Conservation (phyloP, 2,888 invertebrate species). For the Alviniconcha strummeri region DNA sequence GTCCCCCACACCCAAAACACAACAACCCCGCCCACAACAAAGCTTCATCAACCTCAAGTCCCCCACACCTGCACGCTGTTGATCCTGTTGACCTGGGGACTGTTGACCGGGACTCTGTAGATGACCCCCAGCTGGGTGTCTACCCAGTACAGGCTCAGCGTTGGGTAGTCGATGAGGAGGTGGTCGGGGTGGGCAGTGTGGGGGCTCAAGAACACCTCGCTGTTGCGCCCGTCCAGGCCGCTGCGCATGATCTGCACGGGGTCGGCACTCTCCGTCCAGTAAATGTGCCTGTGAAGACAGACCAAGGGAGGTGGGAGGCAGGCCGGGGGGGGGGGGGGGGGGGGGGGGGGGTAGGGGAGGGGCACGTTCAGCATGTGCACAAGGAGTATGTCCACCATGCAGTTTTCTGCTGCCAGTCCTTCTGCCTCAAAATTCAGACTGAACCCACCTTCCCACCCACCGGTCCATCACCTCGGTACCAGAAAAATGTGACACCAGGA, state of each 20-base stretch:
- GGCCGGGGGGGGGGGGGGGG: too few species aligned
- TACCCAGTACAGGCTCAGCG: constrained; percentile 5
- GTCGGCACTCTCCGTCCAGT: neutral
- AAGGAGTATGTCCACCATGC: too few species aligned
- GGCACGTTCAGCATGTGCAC: too few species aligned
- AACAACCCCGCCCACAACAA: neutral
- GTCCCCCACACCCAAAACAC: too few species aligned
- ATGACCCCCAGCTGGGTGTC: neutral
- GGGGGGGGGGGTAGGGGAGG: too few species aligned
- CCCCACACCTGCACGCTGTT: neutral
- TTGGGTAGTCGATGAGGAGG: constrained; percentile 9
- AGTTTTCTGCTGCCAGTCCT: too few species aligned
- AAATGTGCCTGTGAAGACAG: neutral
- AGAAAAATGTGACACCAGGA: too few species aligned
- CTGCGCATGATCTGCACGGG: constrained; percentile 14
- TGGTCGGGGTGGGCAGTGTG: neutral
- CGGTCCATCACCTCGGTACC: too few species aligned
- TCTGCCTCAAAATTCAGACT: too few species aligned
- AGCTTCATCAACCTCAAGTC: neutral
- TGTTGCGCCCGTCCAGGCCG: constrained; percentile 8
- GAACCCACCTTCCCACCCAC: too few species aligned
- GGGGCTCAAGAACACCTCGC: neutral
- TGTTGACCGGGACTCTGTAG: neutral
- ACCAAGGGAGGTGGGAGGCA: too few species aligned
- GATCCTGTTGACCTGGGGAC: neutral